Evolutionary conservation across 2,888 invertebrate species (phyloP).

Genomic region (Tribolium freemani): DNA sequence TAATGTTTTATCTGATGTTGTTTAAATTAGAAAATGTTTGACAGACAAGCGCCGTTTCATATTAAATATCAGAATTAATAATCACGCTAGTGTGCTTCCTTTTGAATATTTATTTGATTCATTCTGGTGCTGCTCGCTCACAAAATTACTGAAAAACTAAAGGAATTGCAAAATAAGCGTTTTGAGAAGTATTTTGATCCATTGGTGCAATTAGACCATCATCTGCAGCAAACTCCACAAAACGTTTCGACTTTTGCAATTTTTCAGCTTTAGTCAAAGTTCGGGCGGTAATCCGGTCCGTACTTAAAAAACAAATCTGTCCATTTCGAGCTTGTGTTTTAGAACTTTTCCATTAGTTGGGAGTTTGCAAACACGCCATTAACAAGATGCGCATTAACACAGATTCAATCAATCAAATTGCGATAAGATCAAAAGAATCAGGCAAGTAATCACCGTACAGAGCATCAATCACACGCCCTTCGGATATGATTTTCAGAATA

Average conservation of each 20-base stretch:
- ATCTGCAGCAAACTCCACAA: background rate
- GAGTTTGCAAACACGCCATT: constrained; percentile 48
- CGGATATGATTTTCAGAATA: constrained; percentile 46
- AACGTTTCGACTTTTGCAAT: constrained; percentile 13
- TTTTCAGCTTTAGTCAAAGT: constrained; percentile 8
- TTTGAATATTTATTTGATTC: background rate
- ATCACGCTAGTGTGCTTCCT: background rate
- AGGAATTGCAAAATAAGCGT: too few relatives aligned
- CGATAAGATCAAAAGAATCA: constrained; percentile 71
- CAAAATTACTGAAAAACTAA: too few relatives aligned
- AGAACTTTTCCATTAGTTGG: constrained; percentile 43
- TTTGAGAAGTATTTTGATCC: too few relatives aligned
- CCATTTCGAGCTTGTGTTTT: constrained; percentile 17
- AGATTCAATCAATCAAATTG: constrained; percentile 68
- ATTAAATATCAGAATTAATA: constrained; percentile 30
- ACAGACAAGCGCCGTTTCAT: constrained; percentile 21
- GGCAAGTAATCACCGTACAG: constrained; percentile 68
- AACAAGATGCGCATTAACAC: constrained; percentile 62
- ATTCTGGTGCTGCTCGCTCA: too few relatives aligned
- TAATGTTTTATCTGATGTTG: constrained; percentile 5
- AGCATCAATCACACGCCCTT: constrained; percentile 66
- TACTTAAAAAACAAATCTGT: constrained; percentile 17
- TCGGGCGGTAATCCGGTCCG: background rate
- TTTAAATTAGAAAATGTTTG: constrained; percentile 3
- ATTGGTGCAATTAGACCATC: background rate